Percentiles rank a stretch among this genome's conserved stretches.
These are phyloP conservation scores for Perithous albicinctus DNA, from an alignment of 2,888 invertebrate species.

Conservation along the genomic window DNA sequence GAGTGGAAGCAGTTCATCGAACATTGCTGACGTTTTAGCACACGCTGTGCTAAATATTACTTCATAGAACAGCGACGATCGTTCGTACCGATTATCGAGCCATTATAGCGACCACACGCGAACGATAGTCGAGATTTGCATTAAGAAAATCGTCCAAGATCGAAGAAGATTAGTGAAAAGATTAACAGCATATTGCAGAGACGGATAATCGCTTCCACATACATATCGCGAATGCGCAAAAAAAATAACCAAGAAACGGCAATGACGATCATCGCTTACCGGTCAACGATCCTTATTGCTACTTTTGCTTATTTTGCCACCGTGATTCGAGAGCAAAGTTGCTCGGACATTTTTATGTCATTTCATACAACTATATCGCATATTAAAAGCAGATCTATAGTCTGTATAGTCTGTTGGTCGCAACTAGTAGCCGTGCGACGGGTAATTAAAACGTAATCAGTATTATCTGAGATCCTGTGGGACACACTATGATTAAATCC, in stretches of 20 bases:
- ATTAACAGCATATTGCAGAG: conserved; percentile 70
- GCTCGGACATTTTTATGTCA: conserved; percentile 75
- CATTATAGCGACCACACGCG: conserved; percentile 71
- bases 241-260: conserved; percentile 13
- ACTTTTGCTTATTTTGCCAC: conserved; percentile 17
- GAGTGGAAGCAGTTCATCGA: conserved; percentile 24
- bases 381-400: conserved; percentile 3
- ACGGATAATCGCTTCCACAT: conserved; percentile 24
- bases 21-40: conserved; percentile 59
- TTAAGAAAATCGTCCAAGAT: conserved; percentile 53
- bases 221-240: conserved; percentile 3
- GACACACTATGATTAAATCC: conserved; percentile 74
- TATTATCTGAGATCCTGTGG: conserved; percentile 77
- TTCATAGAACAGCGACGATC: conserved; percentile 65
- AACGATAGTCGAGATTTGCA: conserved; percentile 66
- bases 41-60: conserved; percentile 43
- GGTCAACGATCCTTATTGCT: conserved; percentile 59
- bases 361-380: conserved; percentile 50
- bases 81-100: conserved; percentile 67
- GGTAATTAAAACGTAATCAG: conserved; percentile 81
- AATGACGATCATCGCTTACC: conserved; percentile 41
- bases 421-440: conserved; percentile 67
- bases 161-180: conserved; percentile 66
- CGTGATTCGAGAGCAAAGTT: conserved; percentile 7
- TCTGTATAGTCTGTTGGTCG: background rate